Evolutionary conservation across 2,113 vertebrate genomes (phyloP).

Genomic region (Lasiurus borealis): DNA sequence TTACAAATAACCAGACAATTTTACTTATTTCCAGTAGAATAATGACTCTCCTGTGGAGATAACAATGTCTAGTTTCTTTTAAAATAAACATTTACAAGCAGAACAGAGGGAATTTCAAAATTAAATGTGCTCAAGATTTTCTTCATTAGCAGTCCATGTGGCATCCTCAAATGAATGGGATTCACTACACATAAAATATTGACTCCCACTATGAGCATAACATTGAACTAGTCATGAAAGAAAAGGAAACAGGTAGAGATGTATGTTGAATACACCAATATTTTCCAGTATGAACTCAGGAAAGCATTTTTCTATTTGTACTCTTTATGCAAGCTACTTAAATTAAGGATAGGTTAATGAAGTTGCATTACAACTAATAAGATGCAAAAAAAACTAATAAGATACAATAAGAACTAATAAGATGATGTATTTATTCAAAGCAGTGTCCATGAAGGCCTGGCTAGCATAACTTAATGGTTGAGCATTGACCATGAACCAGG

Average conservation of each 20-base stretch:
- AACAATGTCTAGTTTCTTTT: slow-evolving; percentile 56
- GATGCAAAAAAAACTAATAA: neutral
- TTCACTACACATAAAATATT: neutral
- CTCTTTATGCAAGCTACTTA: neutral
- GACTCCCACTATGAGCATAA: neutral
- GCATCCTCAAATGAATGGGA: neutral
- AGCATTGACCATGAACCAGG: too few relatives aligned
- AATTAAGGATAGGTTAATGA: neutral
- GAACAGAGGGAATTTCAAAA: slow-evolving; percentile 62
- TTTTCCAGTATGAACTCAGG: neutral
- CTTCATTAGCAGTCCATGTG: neutral
- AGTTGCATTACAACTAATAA: neutral
- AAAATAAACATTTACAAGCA: slow-evolving; percentile 56
- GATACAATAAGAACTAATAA: neutral
- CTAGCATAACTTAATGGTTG: too few relatives aligned
- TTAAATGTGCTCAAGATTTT: slow-evolving; percentile 39
- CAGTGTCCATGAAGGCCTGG: neutral
- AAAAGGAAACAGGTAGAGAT: slow-evolving; percentile 8
- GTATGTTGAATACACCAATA: neutral
- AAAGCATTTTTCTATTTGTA: slow-evolving; percentile 23
- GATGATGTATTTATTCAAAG: neutral
- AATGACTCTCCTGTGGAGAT: neutral
- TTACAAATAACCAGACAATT: slow-evolving; percentile 44
- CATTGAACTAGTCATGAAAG: neutral
- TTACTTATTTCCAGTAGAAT: slow-evolving; percentile 24